Conservation (phyloP, 2,888 invertebrate genomes). For the Ctena decussata region DNA sequence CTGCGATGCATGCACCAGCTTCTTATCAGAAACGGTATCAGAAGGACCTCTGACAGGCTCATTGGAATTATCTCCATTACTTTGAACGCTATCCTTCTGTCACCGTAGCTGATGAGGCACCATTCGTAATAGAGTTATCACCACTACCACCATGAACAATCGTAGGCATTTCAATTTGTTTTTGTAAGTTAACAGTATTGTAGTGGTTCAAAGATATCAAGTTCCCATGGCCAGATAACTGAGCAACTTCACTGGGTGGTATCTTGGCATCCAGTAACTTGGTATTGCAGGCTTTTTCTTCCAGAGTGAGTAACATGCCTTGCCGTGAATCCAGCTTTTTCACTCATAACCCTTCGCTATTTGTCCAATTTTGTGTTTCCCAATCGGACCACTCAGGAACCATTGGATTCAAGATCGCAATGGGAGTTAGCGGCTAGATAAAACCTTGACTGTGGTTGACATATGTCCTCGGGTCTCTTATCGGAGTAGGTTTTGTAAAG, state of each 20-base stretch:
- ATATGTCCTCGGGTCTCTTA: neutral
- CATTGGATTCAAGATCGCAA: neutral
- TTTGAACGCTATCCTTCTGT: neutral
- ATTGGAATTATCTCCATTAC: neutral
- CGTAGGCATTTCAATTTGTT: neutral
- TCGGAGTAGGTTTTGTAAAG: neutral
- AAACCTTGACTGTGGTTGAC: neutral
- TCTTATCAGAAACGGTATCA: neutral
- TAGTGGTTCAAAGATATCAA: neutral
- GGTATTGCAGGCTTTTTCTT: conserved; percentile 3
- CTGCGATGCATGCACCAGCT: neutral
- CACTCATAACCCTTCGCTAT: conserved; percentile 12
- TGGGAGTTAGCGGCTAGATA: neutral
- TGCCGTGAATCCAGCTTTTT: conserved; percentile 3
- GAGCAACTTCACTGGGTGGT: conserved; percentile 19
- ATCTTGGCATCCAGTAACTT: conserved; percentile 4
- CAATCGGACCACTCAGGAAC: neutral
- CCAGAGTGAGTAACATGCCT: conserved; percentile 9
- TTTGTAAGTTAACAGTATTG: neutral
- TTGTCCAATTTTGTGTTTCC: conserved; percentile 11
- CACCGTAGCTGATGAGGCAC: neutral
- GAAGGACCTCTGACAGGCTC: neutral
- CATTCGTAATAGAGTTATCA: neutral
- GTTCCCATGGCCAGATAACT: conserved; percentile 16
- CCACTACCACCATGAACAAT: neutral